These are phyloP conservation scores for Pelodytes ibericus DNA, from an alignment of 2,797 vertebrate species.

Conservation along the genomic window DNA sequence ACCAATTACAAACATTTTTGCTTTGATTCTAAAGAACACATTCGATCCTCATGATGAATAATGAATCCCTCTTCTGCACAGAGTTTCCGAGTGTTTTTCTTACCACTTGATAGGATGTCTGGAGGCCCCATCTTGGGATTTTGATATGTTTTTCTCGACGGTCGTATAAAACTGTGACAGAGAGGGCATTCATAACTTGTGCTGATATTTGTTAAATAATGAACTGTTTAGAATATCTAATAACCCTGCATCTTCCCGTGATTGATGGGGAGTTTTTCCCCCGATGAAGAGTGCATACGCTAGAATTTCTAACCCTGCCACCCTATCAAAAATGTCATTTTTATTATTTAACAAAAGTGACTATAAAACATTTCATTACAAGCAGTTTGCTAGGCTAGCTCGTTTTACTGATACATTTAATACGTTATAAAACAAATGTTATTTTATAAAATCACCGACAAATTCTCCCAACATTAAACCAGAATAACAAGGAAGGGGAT, in stretches of 20 bases:
- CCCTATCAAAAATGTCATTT: too few relatives aligned
- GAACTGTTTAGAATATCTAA: slow-evolving; percentile 36
- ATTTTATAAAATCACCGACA: too few relatives aligned
- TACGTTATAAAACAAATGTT: too few relatives aligned
- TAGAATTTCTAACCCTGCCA: not conserved
- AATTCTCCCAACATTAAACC: too few relatives aligned
- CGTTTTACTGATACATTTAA: too few relatives aligned
- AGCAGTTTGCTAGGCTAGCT: too few relatives aligned
- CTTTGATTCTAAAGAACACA: too few relatives aligned
- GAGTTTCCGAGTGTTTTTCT: not conserved
- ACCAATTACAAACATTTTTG: too few relatives aligned
- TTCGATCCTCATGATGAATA: not conserved
- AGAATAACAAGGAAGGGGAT: too few relatives aligned
- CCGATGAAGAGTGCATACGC: not conserved
- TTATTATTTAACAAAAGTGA: too few relatives aligned
- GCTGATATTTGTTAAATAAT: slow-evolving; percentile 36
- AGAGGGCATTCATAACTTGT: slow-evolving; percentile 23
- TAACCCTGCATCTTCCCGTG: slow-evolving; percentile 23
- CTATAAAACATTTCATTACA: too few relatives aligned
- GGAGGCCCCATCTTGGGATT: not conserved
- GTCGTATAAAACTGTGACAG: slow-evolving; percentile 9
- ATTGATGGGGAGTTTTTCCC: not conserved
- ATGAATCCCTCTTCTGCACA: not conserved
- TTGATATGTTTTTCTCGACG: not conserved
- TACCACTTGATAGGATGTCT: not conserved